Base-by-base conservation (phyloP, 1,140 invertebrate genomes). In the Megathymus violae region DNA sequence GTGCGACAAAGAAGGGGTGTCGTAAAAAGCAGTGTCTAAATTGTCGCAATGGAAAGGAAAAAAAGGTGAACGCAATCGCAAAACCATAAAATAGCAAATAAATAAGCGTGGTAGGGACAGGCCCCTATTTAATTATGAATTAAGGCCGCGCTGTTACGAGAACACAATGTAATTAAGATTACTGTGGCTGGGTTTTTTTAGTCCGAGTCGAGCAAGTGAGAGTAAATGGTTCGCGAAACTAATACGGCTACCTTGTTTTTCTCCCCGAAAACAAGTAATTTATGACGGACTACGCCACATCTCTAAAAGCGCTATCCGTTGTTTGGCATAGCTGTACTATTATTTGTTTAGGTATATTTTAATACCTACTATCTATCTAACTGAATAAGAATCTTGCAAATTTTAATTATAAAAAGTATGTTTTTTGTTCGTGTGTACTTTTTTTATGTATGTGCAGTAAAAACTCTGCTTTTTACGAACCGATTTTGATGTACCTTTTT, bases 111-210 rank as follows among this genome's bases (percentile, higher is more conserved):
- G 64, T 71, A 69, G 75, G 79, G 83, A 80, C 78, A 85, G 72
- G 84, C 79, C 78, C 77, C 84, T 86, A 82, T 87, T 90, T 89
- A 89, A 89, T 89, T 90, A 88, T 90, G 84, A 90, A 90, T 90
- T 88, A 90, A 78, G 80, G 80, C 74, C 78, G 71, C 64, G 65
- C 82, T 74, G 84, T 88, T 88, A 90, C 81, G 80, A 87, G 85
- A 89, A 88, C 85, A 86, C 87, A 89, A 87, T 87, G 77, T 88
- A 89, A 89, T 89, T 88, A 89, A 88, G 87, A 89, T 89, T 88
- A 89, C 87, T 83, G 87, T 75, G 81, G 74, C 77, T 74, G 74
- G 81, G 67, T 85, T 89, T 87, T 88, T 89, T 85, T 73, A 78
- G 69, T 69, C 59, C 54, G 51, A 63, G 69, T 71, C 66, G 59